A percentile compares a stretch with the other conserved stretches of the same genome.
Conservation (phyloP, 1,140 invertebrate genomes). For the Pseudomyrmex pallidus region DNA sequence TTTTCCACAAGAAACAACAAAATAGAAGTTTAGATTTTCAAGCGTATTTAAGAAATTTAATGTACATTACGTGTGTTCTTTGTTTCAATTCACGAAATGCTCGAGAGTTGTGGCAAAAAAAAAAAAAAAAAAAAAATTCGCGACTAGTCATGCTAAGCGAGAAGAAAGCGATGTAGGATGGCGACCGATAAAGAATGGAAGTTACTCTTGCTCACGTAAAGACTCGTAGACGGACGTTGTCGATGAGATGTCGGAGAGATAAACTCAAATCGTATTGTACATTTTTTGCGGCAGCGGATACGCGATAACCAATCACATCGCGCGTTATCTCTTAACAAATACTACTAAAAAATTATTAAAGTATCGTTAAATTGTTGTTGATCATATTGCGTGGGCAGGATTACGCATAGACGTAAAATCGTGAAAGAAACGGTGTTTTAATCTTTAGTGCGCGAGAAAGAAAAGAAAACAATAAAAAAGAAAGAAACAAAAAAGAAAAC, state of each 20-base stretch:
- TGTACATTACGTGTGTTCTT: conserved; percentile 3
- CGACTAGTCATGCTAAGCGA: conserved; percentile 31
- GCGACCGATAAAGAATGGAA: conserved; percentile 46
- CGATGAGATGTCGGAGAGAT: conserved; percentile 42
- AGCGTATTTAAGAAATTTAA: conserved; percentile 2
- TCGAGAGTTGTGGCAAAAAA: neutral
- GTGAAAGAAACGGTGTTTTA: conserved; percentile 71
- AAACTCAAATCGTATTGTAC: conserved; percentile 63
- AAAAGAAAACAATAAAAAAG: conserved; percentile 33
- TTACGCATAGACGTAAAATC: conserved; percentile 73
- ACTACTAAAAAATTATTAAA: conserved; percentile 75
- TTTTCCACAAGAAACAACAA: neutral
- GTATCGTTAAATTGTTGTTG: conserved; percentile 79
- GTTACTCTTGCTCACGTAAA: conserved; percentile 72
- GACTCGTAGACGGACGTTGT: conserved; percentile 63
- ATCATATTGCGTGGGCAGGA: conserved; percentile 78
- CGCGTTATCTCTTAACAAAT: conserved; percentile 81
- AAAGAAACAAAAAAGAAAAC: neutral
- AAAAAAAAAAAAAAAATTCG: neutral
- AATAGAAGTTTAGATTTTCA: neutral
- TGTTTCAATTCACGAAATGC: conserved; percentile 4
- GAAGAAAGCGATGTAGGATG: conserved; percentile 36
- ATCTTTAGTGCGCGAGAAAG: conserved; percentile 68
- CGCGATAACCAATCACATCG: conserved; percentile 83
- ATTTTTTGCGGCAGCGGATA: conserved; percentile 76